Base-by-base conservation (phyloP, 2,797 vertebrate genomes). In the Microhierax caerulescens region DNA sequence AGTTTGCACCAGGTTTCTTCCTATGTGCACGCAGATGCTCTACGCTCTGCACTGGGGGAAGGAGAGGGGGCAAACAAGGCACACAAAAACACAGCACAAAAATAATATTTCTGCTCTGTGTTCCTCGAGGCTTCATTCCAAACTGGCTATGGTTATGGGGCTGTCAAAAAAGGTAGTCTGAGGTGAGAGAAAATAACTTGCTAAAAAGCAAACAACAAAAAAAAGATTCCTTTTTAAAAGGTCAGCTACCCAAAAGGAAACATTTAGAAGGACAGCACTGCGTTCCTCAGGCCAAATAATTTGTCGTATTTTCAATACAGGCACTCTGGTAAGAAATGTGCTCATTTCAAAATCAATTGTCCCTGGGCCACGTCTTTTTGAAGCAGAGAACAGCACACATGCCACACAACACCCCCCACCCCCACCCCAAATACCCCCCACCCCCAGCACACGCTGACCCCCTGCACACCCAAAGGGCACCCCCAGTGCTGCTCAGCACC, bases 221-320 rank as follows among this genome's bases (percentile, higher is more conserved):
- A 73, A 19, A 78, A 61, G 39, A 11, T 21, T 34, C 51, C 41
- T 80, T 72, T 82, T n/a, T 28, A 47, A 93, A 94, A 95, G 94
- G 72, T 90, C 54, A 88, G 34, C n/a, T 72, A 86, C 61, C 54
- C 27, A 53, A 87, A n/a, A 81, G 50, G 85, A 84, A 51, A 27
- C 13, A 4, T 84, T 86, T 48, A 72, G 50, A 75, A 88, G n/a
- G 88, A 82, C 34, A 81, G 43, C 9, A 75, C 54, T 47, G 36
- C 2, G 5, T 72, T 50, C 30, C 65, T 75, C 9, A 69, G 89
- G 69, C 32, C 61, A 78, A 88, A 80, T 57, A 63, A 91, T 78
- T 68, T 88, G 77, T 90, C 47, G 30, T 47, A 65, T 30, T 92
- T 92, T 56, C 61, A 54, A 68, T 53, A 68, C 13, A 34, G 8